A percentile compares a stretch with the other conserved stretches of the same genome.
Evolutionary conservation across 2,888 invertebrate species (phyloP).

Genomic region (Galeruca laticollis): DNA sequence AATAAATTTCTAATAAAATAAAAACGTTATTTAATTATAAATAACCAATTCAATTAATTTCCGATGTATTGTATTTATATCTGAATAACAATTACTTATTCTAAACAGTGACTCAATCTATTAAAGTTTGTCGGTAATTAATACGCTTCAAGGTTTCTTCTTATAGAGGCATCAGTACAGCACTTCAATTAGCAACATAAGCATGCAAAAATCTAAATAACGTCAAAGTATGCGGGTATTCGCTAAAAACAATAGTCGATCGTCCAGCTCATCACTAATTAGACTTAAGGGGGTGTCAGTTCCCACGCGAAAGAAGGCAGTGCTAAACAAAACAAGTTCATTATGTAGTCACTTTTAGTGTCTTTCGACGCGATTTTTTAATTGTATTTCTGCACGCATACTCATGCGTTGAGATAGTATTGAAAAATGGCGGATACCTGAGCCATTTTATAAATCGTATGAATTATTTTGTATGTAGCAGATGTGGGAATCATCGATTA

Average conservation of each 20-base stretch:
- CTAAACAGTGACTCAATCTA: background rate
- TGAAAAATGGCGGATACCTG: constrained; percentile 59
- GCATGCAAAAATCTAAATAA: constrained; percentile 48
- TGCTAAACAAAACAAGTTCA: constrained; percentile 56
- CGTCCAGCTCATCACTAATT: constrained; percentile 60
- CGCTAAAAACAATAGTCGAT: constrained; percentile 57
- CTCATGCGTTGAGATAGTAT: constrained; percentile 37
- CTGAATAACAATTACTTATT: background rate
- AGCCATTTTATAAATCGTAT: background rate
- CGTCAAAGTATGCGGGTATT: constrained; percentile 60
- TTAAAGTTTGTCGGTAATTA: background rate
- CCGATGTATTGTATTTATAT: background rate
- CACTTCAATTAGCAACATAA: constrained; percentile 54
- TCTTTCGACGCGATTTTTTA: constrained; percentile 58
- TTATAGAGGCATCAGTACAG: constrained; percentile 16
- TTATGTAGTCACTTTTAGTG: constrained; percentile 63
- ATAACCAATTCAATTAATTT: background rate
- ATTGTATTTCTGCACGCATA: constrained; percentile 63
- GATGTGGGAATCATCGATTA: no score
- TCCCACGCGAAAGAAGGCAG: constrained; percentile 60
- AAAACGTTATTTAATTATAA: no score
- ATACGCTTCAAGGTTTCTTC: constrained; percentile 5
- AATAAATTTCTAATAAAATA: no score
- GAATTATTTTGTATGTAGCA: no score
- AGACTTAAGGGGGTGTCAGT: constrained; percentile 47